A percentile compares a stretch with the other conserved stretches of the same genome.
These are phyloP conservation scores for Patiria miniata DNA, from an alignment of 35 echinoderm and acorn worm genomes.

Conservation along the genomic window DNA sequence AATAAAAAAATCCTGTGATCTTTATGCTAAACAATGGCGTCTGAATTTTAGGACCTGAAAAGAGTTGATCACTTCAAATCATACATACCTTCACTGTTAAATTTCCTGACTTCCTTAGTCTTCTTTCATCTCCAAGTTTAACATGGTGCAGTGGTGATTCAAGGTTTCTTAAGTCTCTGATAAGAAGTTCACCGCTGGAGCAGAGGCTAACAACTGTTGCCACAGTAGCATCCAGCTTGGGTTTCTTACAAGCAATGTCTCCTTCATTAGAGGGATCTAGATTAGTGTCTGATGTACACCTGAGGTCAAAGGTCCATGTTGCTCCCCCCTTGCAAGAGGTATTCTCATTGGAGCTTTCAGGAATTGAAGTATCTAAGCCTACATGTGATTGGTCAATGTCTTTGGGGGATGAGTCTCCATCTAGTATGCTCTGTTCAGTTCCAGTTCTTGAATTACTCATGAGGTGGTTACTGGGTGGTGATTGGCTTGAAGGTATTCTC, in stretches of 20 bases:
- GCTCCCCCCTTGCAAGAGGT: not conserved
- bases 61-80: too few relatives aligned
- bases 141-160: not conserved
- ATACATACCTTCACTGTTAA: not conserved
- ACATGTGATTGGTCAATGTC: not conserved
- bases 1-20: too few relatives aligned
- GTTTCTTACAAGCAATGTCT: not conserved
- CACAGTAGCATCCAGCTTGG: not conserved
- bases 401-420: too few relatives aligned
- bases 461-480: not conserved
- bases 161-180: not conserved
- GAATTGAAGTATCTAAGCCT: not conserved
- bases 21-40: too few relatives aligned
- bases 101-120: not conserved
- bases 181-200: not conserved
- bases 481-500: conserved; percentile 9
- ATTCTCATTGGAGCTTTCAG: conserved; percentile 6
- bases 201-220: not conserved
- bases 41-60: too few relatives aligned
- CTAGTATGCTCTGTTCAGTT: too few relatives aligned
- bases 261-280: not conserved
- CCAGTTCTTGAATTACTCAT: not conserved
- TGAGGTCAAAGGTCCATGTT: conserved; percentile 12
- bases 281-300: not conserved
- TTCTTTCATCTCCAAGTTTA: not conserved